phyloP scores from a whole-genome alignment of 2,113 vertebrate species.

The Corythornis vintsioides region DNA sequence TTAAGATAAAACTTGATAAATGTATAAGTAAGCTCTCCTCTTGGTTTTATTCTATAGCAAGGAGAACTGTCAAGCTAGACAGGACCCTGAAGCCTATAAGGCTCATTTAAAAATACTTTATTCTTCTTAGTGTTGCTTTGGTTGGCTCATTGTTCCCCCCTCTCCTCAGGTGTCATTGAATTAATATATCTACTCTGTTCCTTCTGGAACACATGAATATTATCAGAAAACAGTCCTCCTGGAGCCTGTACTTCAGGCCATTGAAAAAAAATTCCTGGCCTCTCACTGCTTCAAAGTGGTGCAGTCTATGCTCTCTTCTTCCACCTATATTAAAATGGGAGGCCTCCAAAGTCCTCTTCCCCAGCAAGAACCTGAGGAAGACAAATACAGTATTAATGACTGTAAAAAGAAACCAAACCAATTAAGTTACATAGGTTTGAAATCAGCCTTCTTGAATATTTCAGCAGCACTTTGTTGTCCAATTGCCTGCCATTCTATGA shows the following conservation, averaged over 20 bases:
- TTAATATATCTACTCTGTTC: background rate
- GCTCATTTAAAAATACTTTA: background rate
- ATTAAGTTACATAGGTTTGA: slow-evolving; percentile 52
- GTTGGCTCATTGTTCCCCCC: background rate
- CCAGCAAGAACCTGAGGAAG: slow-evolving; percentile 19
- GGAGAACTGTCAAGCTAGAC: background rate
- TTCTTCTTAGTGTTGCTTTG: background rate
- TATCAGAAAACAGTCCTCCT: background rate
- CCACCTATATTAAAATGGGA: background rate
- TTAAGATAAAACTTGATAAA: background rate
- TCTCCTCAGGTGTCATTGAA: rapidly evolving
- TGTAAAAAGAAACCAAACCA: slow-evolving; percentile 61
- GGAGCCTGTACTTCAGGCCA: background rate
- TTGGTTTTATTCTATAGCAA: background rate
- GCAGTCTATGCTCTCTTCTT: background rate
- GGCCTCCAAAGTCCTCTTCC: background rate
- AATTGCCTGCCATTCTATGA: background rate
- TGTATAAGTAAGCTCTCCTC: background rate
- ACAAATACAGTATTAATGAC: slow-evolving; percentile 50
- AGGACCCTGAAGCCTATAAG: background rate
- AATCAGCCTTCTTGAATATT: slow-evolving; percentile 56
- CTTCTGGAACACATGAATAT: background rate
- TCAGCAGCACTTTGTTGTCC: slow-evolving; percentile 58
- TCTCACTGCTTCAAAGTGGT: background rate
- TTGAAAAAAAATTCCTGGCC: background rate